Percentiles rank a stretch among this genome's conserved stretches.
Evolutionary conservation across 2,797 vertebrate genomes (phyloP).

Genomic region (Chiloscyllium punctatum): DNA sequence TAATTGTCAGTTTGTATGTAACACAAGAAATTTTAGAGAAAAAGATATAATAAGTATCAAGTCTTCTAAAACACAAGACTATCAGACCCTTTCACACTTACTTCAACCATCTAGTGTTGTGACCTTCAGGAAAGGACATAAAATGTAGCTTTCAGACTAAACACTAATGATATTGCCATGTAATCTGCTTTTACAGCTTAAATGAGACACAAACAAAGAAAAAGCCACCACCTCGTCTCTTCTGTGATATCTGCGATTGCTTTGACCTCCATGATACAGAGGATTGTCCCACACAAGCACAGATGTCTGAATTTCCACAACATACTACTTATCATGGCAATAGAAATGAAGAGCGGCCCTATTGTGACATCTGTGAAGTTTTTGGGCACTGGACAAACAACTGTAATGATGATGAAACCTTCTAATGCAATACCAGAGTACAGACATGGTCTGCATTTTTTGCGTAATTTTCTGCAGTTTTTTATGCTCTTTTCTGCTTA

Average conservation of each 20-base stretch:
- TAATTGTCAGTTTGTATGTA: neutral
- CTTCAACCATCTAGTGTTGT: neutral
- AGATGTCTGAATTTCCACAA: conserved; percentile 77
- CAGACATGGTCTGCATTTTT: neutral
- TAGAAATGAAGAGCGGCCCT: conserved; percentile 72
- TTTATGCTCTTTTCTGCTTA: conserved; percentile 38
- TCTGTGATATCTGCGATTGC: conserved; percentile 97
- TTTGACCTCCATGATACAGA: conserved; percentile 93
- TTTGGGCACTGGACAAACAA: conserved; percentile 84
- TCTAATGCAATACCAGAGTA: conserved; percentile 50
- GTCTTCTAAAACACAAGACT: neutral
- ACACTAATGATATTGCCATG: neutral
- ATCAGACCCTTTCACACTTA: neutral
- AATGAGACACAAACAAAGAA: conserved; percentile 65
- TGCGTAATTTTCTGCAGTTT: neutral
- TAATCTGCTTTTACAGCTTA: conserved; percentile 43
- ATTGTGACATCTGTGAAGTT: conserved; percentile 91
- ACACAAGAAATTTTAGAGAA: neutral
- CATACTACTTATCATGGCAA: conserved; percentile 81
- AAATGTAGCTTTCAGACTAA: neutral
- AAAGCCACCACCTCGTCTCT: conserved; percentile 77
- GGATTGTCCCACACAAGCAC: conserved; percentile 90
- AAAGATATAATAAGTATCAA: neutral
- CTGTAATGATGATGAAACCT: conserved; percentile 93
- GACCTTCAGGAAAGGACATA: neutral